Evolutionary conservation across 2,113 vertebrate genomes (phyloP).

Genomic region (Phrynosoma platyrhinos): DNA sequence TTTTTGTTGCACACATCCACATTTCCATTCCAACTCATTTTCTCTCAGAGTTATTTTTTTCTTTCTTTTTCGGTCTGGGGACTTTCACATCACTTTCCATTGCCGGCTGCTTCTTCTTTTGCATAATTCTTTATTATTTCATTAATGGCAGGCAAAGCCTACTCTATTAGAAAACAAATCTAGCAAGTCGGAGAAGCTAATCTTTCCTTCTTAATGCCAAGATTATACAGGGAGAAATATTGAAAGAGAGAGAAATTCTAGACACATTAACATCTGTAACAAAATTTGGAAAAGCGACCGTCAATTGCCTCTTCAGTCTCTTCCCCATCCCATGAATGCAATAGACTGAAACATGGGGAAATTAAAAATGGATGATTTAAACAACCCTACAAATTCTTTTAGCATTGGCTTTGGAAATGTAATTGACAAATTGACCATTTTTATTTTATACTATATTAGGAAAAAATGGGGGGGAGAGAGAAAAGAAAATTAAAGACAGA

Average conservation of each 20-base stretch:
- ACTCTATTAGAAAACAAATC: slow-evolving; percentile 58
- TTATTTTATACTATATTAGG: slow-evolving; percentile 55
- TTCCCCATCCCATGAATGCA: slow-evolving; percentile 40
- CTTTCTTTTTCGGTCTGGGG: neutral
- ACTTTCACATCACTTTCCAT: slow-evolving; percentile 9
- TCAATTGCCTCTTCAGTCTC: slow-evolving; percentile 52
- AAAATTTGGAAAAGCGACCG: slow-evolving; percentile 57
- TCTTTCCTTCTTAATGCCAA: slow-evolving; percentile 51
- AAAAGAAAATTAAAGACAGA: neutral
- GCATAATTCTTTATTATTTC: slow-evolving; percentile 57
- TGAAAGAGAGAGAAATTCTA: slow-evolving; percentile 53
- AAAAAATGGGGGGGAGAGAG: slow-evolving; percentile 8
- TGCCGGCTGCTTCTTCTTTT: slow-evolving; percentile 35
- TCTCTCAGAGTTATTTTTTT: fast-evolving
- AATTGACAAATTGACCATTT: slow-evolving; percentile 53
- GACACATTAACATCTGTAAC: slow-evolving; percentile 53
- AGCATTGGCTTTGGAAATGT: slow-evolving; percentile 66
- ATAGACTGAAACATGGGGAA: slow-evolving; percentile 60
- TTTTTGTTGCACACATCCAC: neutral
- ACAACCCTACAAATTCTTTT: slow-evolving; percentile 65
- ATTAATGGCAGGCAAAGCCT: slow-evolving; percentile 34
- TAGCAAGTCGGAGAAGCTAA: slow-evolving; percentile 43
- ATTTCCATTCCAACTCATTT: neutral
- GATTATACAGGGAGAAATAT: slow-evolving; percentile 67
- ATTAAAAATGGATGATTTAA: slow-evolving; percentile 69